Evolutionary conservation across 2,888 invertebrate species (phyloP), one percentile per base, ranked within the genome.

Genomic region (Unio delphinus): DNA sequence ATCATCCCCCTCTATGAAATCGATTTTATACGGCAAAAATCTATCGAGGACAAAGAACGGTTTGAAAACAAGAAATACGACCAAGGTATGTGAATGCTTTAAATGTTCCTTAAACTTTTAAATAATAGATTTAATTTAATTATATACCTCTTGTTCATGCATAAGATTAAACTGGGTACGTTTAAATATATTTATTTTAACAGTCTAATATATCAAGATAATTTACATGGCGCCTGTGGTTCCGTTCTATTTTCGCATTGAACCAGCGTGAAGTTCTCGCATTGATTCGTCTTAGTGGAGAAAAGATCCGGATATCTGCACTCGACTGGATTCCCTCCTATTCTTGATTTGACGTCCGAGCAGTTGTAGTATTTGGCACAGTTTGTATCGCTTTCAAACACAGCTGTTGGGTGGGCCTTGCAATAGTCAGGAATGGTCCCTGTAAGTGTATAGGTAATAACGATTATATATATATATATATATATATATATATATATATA

Each of bases 311-410:
- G 79, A 61, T 79, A 79, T 23, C 64, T 68, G 57, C 79, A 79
- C 61, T 79, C 79, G 15, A 64, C 15, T 45, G 61, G 62, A 28
- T 60, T n/a, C 54, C 62, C 34, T 7, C 72, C 57, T 62, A 62
- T 64, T 20, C 61, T 45, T 6, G 68, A 28, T 26, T 57, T 56
- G 5, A 67, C 62, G 17, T 62, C 69, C 55, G 77, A 71, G 61
- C 80, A 80, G 64, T 80, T 76, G 57, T 75, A 75, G 61, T 70
- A 80, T 54, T 76, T 72, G 55, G 78, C 80, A 70, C 80, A 80
- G 61, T 75, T 75, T 55, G 72, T 73, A 18, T 72, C 64, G 28
- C 67, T 67, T 60, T 73, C 72, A 30, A 78, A n/a, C 15, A 78
- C 63, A 15, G 57, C 68, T 4, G 64, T 59, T 3, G 80, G 80